Evolutionary conservation across 2,888 invertebrate species (phyloP).

Genomic region (Micropterix aruncella): DNA sequence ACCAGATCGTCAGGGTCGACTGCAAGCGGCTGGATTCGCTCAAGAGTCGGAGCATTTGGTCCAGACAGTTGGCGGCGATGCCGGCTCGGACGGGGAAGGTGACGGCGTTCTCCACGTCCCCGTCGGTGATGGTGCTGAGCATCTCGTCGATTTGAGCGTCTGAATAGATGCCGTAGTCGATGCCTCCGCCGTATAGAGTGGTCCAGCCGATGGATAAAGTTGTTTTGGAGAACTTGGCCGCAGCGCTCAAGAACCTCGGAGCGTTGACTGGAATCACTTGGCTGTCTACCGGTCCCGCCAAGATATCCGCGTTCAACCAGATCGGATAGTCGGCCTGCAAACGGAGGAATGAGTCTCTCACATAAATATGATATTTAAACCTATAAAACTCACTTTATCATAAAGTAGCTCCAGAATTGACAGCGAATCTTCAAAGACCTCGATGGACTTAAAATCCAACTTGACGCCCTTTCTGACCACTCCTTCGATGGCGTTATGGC

Average conservation of each 20-base stretch:
- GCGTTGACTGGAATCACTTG: conserved; percentile 46
- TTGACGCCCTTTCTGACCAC: conserved; percentile 62
- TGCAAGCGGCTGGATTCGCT: conserved; percentile 31
- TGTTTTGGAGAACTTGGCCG: conserved; percentile 42
- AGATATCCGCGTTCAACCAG: conserved; percentile 82
- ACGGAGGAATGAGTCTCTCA: conserved; percentile 6
- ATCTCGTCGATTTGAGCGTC: conserved; percentile 51
- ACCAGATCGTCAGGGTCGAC: conserved; percentile 72
- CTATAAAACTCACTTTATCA: conserved; percentile 20
- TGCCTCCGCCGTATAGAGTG: conserved; percentile 43
- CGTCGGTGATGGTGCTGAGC: conserved; percentile 41
- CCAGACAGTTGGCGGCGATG: conserved; percentile 50
- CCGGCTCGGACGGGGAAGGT: conserved; percentile 71
- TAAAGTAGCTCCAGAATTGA: conserved; percentile 24
- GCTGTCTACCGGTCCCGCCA: conserved; percentile 56
- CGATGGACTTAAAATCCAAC: conserved; percentile 73
- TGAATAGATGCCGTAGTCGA: conserved; percentile 43
- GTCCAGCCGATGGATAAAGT: conserved; percentile 80
- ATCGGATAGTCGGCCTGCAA: conserved; percentile 55
- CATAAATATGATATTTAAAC: neutral
- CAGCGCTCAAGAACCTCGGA: conserved; percentile 44
- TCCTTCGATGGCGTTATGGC: conserved; percentile 28
- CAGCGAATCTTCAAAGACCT: conserved; percentile 49
- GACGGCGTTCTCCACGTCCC: conserved; percentile 47
- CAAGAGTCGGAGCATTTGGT: conserved; percentile 44